Evolutionary conservation across 2,888 invertebrate species (phyloP), one percentile per base, ranked within the genome.

Genomic region (Cenopis cana): DNA sequence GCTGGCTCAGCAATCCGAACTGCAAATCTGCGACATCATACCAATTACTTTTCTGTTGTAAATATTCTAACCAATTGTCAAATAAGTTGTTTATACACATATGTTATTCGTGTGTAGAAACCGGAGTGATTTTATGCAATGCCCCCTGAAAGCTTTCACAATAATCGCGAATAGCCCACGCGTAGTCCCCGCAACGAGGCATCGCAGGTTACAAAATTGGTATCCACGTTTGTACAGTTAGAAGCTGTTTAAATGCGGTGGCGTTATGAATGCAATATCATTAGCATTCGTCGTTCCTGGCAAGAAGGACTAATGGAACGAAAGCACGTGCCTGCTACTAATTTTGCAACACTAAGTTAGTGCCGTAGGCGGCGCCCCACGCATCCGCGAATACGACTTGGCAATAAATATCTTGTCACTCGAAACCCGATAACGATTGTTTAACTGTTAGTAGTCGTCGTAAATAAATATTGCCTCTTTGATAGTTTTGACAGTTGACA

Each of bases 401-500:
- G 68, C 78, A 81, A 80, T 85, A 83, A 81, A 82, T 83, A 82
- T 81, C 76, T 76, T 78, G 78, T 76, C 77, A 78, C 75, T 82
- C 78, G 79, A 82, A 83, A 82, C 79, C 76, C 76, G 84, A 85
- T 85, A 85, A 80, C 80, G 76, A 79, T 77, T 82, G 77, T 80
- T 81, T 76, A 77, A 79, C 78, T 78, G 77, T 79, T 62, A 78
- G 78, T 79, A 81, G 80, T 80, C 78, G 78, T 79, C 78, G 76
- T 75, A 75, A 81, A 82, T 81, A 80, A 81, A 82, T 79, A 81
- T 80, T 78, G 67, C 67, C 74, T 75, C 74, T 73, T n/a, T 67
- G 81, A 82, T 85, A 83, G 77, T 78, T 76, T 75, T 76, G 79
- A 78, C 80, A 79, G 74, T 78, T 76, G 76, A 79, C 79, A 76